A percentile compares a stretch with the other conserved stretches of the same genome.
These are phyloP conservation scores for Craterocephalus amniculus DNA, from an alignment of 2,797 vertebrate genomes.

Conservation along the genomic window DNA sequence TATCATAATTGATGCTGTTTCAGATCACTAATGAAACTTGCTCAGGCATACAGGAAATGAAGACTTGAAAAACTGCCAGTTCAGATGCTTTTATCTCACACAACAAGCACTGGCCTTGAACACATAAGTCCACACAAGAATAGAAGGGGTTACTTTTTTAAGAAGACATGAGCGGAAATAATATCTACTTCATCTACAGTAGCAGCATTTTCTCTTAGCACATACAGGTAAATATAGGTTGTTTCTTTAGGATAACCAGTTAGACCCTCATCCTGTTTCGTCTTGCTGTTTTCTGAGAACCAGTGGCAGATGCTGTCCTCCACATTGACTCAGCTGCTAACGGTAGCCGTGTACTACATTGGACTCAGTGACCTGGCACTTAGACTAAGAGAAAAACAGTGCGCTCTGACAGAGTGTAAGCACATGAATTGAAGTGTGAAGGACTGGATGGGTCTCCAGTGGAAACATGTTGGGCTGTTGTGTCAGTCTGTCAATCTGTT, in stretches of 20 bases:
- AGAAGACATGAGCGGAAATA: constrained; percentile 2
- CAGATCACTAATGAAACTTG: constrained; percentile 55
- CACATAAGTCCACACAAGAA: constrained; percentile 17
- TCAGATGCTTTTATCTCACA: constrained; percentile 48
- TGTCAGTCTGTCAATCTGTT: constrained; percentile 12
- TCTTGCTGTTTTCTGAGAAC: constrained; percentile 18
- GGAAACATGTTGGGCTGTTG: neutral
- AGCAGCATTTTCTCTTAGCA: neutral
- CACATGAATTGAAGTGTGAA: constrained; percentile 20
- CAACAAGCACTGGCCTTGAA: constrained; percentile 34
- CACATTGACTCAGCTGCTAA: constrained; percentile 19
- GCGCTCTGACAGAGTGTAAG: constrained; percentile 22
- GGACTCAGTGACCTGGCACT: constrained; percentile 36
- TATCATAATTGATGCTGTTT: constrained; percentile 28
- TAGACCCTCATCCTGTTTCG: neutral
- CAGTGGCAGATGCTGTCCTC: constrained; percentile 29
- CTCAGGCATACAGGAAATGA: constrained; percentile 38
- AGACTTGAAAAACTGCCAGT: constrained; percentile 43
- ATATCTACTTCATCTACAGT: neutral
- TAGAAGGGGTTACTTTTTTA: neutral
- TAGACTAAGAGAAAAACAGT: constrained; percentile 11
- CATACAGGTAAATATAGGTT: constrained; percentile 1
- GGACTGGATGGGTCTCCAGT: neutral
- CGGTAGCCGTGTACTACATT: constrained; percentile 22
- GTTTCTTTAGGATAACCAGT: constrained; percentile 1